These are phyloP conservation scores for Drosophila paramelanica DNA, from an alignment of 2,888 invertebrate genomes.

Conservation along the genomic window DNA sequence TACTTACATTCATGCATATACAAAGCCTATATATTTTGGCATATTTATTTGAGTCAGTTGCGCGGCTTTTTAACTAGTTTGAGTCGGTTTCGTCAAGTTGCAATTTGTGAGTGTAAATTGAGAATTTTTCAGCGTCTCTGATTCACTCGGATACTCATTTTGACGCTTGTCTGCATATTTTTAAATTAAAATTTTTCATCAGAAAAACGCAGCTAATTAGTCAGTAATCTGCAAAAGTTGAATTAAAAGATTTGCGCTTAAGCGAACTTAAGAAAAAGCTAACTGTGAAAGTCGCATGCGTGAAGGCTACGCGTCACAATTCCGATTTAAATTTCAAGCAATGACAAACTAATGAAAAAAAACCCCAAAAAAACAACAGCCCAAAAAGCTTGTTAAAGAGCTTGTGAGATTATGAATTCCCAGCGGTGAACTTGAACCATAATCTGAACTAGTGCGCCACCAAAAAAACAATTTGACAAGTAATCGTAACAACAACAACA, in stretches of 20 bases:
- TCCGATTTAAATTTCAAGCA: constrained; percentile 14
- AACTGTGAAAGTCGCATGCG: constrained; percentile 50
- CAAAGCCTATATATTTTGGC: constrained; percentile 24
- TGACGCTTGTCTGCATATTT: constrained; percentile 5
- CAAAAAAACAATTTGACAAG: constrained; percentile 29
- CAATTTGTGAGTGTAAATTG: constrained; percentile 25
- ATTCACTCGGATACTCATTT: constrained; percentile 40
- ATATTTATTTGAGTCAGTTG: constrained; percentile 16
- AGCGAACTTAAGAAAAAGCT: constrained; percentile 11
- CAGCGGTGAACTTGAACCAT: constrained; percentile 65
- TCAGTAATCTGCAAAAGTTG: constrained; percentile 7
- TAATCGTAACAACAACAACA: constrained; percentile 13
- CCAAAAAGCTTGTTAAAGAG: constrained; percentile 2
- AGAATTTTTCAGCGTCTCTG: constrained; percentile 8
- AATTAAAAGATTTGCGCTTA: constrained; percentile 2
- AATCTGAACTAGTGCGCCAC: constrained; percentile 50
- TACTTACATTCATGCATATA: not conserved
- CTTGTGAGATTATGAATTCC: constrained; percentile 54
- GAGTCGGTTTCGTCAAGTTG: constrained; percentile 36
- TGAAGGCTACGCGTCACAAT: constrained; percentile 51
- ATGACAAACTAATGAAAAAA: constrained; percentile 39
- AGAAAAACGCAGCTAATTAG: constrained; percentile 22
- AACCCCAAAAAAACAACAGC: constrained; percentile 27
- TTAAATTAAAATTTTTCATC: constrained; percentile 32
- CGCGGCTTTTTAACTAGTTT: constrained; percentile 46